Percentiles rank a stretch among this genome's conserved stretches.
These are phyloP conservation scores for Hippoglossus stenolepis DNA, from an alignment of 2,113 vertebrate species.

Conservation along the genomic window DNA sequence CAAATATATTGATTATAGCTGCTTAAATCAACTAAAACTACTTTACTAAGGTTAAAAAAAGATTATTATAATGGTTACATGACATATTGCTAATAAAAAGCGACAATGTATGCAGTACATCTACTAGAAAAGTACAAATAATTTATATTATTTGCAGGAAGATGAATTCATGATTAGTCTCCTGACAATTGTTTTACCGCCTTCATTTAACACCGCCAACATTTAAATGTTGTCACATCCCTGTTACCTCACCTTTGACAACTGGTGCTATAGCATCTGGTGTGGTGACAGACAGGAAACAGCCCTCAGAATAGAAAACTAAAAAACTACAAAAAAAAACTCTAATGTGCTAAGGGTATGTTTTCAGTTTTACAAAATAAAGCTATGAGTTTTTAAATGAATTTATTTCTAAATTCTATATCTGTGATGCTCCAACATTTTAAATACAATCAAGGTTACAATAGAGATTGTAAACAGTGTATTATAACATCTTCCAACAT, in stretches of 20 bases:
- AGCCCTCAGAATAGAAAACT: conserved; percentile 24
- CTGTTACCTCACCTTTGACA: conserved; percentile 15
- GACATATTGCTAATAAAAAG: no score
- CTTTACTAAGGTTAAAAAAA: neutral
- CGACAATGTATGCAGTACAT: neutral
- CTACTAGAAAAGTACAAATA: no score
- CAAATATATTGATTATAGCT: neutral
- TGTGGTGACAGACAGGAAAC: conserved; percentile 16
- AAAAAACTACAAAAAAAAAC: no score
- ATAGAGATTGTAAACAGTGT: neutral
- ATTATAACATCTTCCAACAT: neutral
- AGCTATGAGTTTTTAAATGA: no score
- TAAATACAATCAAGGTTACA: conserved; percentile 2
- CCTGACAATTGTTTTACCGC: neutral
- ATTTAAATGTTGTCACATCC: conserved; percentile 1
- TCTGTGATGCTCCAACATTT: neutral
- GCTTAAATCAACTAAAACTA: neutral
- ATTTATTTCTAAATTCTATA: neutral
- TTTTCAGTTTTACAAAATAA: no score
- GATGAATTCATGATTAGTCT: neutral
- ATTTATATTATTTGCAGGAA: neutral
- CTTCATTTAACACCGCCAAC: no score
- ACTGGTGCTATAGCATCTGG: neutral
- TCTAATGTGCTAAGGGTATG: no score
- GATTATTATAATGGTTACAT: neutral